phyloP scores from a whole-genome alignment of 2,113 vertebrate species.

The Eptesicus fuscus region DNA sequence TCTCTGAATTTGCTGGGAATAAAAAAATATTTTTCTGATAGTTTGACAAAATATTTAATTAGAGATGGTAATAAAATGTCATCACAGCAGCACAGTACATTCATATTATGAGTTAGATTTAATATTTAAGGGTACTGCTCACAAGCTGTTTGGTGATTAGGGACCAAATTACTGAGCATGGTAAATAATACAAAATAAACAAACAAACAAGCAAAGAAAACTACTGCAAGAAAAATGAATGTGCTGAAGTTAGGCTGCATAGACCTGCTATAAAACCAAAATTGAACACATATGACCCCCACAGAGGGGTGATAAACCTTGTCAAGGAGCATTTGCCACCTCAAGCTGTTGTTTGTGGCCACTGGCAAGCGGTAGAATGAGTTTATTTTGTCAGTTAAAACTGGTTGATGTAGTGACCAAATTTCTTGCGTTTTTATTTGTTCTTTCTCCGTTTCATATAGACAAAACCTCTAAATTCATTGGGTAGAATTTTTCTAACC shows the following conservation, averaged over 20 bases:
- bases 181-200: background rate
- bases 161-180: slow-evolving; percentile 63
- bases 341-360: background rate
- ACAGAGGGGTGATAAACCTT: background rate
- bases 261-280: slow-evolving; percentile 27
- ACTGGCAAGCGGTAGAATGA: background rate
- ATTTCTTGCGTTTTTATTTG: slow-evolving; percentile 16
- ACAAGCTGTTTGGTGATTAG: slow-evolving; percentile 79
- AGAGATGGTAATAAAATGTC: slow-evolving; percentile 78
- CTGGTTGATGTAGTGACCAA: background rate
- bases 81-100: slow-evolving; percentile 39
- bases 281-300: background rate
- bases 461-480: background rate
- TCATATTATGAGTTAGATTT: slow-evolving; percentile 73
- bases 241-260: slow-evolving; percentile 24
- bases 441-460: background rate
- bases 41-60: slow-evolving; percentile 81
- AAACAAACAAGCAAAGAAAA: background rate
- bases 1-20: slow-evolving; percentile 24
- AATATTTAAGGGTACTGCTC: slow-evolving; percentile 78
- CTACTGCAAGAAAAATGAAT: slow-evolving; percentile 41
- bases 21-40: slow-evolving; percentile 62
- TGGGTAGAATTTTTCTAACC: background rate
- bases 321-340: background rate
- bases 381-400: slow-evolving; percentile 20